phyloP scores from a whole-genome alignment of 2,113 vertebrate species.

The Lagenorhynchus albirostris region DNA sequence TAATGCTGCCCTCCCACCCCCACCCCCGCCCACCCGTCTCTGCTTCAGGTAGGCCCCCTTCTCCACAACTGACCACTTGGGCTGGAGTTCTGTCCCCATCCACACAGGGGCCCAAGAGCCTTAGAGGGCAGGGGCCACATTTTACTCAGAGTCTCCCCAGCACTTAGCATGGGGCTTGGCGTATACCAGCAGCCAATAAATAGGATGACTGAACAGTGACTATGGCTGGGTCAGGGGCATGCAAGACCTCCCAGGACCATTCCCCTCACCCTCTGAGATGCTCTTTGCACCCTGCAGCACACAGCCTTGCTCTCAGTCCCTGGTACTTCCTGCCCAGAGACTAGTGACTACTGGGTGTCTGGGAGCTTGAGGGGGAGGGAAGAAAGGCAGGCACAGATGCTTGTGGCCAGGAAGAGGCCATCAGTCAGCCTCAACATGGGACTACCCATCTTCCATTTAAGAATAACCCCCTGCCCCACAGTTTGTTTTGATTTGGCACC shows the following conservation, averaged over 20 bases:
- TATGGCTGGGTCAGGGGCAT: neutral
- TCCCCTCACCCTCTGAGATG: too few relatives aligned
- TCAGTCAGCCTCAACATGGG: neutral
- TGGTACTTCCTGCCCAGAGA: neutral
- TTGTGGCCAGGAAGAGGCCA: neutral
- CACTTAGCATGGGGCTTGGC: neutral
- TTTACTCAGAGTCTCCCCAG: neutral
- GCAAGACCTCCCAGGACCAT: neutral
- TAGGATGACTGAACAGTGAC: neutral
- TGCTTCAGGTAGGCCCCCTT: neutral
- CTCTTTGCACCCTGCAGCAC: rapidly evolving
- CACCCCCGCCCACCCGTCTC: rapidly evolving
- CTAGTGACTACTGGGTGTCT: neutral
- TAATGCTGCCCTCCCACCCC: neutral
- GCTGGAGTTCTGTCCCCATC: neutral
- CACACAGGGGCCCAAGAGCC: neutral
- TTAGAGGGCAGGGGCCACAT: neutral
- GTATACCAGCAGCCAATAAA: neutral
- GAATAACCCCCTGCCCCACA: neutral
- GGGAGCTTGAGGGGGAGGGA: too few relatives aligned
- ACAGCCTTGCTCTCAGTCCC: neutral
- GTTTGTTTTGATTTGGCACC: neutral
- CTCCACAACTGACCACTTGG: neutral
- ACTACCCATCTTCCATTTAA: neutral
- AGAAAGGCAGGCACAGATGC: neutral